phyloP scores from a whole-genome alignment of 2,797 vertebrate genomes.

The Pempheris klunzingeri region DNA sequence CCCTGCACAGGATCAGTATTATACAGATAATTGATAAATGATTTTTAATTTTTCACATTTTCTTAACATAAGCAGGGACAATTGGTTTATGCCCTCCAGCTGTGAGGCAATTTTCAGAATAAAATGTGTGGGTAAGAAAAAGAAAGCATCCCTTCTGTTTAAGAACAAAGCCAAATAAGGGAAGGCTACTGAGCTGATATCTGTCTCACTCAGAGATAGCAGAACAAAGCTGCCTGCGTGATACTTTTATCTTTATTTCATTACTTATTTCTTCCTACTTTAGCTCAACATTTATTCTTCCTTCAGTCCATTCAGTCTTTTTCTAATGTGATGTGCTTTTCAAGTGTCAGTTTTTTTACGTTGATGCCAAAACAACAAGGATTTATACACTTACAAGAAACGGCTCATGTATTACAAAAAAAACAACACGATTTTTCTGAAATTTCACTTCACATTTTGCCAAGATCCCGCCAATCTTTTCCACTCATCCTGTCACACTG shows the following conservation, averaged over 20 bases:
- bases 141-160: neutral
- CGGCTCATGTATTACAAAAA: neutral
- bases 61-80: neutral
- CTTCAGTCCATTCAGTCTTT: neutral
- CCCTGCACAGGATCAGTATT: neutral
- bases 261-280: neutral
- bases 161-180: neutral
- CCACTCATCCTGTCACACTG: neutral
- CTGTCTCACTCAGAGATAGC: neutral
- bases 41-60: neutral
- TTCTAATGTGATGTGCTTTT: slow-evolving; percentile 2
- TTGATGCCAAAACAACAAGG: neutral
- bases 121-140: neutral
- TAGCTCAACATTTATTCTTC: neutral
- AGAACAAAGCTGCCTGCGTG: slow-evolving; percentile 9
- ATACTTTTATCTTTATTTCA: slow-evolving; percentile 13
- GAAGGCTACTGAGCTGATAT: slow-evolving; percentile 3
- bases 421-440: neutral
- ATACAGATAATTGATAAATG: neutral
- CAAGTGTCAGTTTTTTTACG: slow-evolving; percentile 2
- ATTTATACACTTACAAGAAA: neutral
- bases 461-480: neutral
- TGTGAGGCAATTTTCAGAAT: neutral
- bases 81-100: neutral
- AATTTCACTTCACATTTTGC: neutral